Percentiles rank a stretch among this genome's conserved stretches.
phyloP scores from a whole-genome alignment of 1,140 invertebrate genomes.

The Drosophila equinoxialis region DNA sequence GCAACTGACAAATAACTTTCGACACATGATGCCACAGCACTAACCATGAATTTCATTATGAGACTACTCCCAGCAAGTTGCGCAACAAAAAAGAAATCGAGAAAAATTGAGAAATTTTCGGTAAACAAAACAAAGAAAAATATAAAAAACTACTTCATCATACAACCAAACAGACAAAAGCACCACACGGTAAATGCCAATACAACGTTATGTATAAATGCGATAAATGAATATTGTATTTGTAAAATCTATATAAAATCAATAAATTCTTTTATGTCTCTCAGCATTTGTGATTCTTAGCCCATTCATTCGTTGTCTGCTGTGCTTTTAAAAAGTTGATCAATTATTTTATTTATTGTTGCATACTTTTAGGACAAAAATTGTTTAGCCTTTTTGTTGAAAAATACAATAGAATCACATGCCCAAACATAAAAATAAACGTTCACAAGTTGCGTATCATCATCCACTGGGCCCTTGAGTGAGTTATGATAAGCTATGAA shows the following conservation, averaged over 20 bases:
- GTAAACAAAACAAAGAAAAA: background rate
- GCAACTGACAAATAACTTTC: constrained; percentile 56
- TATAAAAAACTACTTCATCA: constrained; percentile 9
- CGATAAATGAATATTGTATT: background rate
- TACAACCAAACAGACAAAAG: background rate
- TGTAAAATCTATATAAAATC: background rate
- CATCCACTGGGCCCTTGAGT: constrained; percentile 11
- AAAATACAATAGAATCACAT: background rate
- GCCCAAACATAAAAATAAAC: constrained; percentile 6
- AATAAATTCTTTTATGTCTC: constrained; percentile 1
- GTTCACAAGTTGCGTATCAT: background rate
- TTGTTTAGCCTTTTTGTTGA: constrained; percentile 6
- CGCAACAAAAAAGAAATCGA: constrained; percentile 1
- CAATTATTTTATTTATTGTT: background rate
- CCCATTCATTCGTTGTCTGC: background rate
- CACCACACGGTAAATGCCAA: background rate
- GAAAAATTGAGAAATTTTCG: constrained; percentile 41
- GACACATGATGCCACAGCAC: constrained; percentile 53
- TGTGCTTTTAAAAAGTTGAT: background rate
- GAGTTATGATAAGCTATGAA: constrained; percentile 17
- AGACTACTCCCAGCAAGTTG: background rate
- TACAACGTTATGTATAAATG: background rate
- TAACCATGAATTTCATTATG: constrained; percentile 45
- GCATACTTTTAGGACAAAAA: constrained; percentile 14
- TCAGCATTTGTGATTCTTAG: background rate